phyloP scores from a whole-genome alignment of 2,797 vertebrate genomes.

The Pangasius djambal region DNA sequence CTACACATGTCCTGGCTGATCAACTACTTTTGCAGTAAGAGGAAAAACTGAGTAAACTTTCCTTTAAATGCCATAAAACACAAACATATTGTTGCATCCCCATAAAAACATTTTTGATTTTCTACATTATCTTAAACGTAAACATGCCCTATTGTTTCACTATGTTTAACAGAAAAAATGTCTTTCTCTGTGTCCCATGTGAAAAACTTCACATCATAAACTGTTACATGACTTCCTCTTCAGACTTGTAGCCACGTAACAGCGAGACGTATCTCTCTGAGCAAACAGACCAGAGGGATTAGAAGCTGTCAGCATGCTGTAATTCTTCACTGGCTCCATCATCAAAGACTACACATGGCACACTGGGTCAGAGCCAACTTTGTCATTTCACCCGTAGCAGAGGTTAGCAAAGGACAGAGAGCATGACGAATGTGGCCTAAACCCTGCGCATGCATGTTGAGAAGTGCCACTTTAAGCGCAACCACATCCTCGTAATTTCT shows the following conservation, averaged over 20 bases:
- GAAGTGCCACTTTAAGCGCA: neutral
- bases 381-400: conserved; percentile 27
- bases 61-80: neutral
- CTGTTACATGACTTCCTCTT: neutral
- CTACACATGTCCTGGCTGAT: neutral
- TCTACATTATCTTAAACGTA: neutral
- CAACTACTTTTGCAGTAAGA: neutral
- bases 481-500: neutral
- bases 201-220: neutral
- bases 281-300: conserved; percentile 8
- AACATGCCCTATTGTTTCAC: neutral
- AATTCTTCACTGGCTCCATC: neutral
- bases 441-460: neutral
- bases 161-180: neutral
- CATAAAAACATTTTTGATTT: neutral
- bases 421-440: neutral
- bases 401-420: conserved; percentile 1
- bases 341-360: conserved; percentile 12
- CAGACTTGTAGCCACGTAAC: neutral
- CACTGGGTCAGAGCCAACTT: conserved; percentile 12
- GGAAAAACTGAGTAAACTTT: neutral
- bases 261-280: neutral
- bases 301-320: conserved; percentile 7
- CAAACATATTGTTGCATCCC: neutral
- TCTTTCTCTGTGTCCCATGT: neutral